Percentiles rank a stretch among this genome's conserved stretches.
phyloP scores from a whole-genome alignment of 1,140 invertebrate genomes.

The Lutraria rhynchaena region DNA sequence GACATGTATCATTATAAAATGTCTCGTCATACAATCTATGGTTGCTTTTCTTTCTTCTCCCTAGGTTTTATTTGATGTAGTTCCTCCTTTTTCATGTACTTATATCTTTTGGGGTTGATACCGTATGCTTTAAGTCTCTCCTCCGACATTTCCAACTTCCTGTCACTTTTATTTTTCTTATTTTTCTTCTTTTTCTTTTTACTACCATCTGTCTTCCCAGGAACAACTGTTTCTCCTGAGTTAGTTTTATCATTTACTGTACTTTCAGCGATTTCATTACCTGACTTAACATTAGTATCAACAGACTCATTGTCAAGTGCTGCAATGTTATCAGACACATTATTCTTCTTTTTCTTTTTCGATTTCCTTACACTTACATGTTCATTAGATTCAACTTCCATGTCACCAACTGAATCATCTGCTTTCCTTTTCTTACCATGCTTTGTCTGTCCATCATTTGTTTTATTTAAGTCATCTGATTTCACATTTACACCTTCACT shows the following conservation, averaged over 20 bases:
- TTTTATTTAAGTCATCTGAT: conserved; percentile 5
- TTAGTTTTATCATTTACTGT: not conserved
- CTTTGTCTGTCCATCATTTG: conserved; percentile 8
- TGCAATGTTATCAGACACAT: not conserved
- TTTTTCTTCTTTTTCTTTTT: conserved; percentile 72
- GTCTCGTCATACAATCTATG: not conserved
- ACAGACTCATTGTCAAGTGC: not conserved
- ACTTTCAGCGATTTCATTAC: not conserved
- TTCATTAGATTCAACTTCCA: conserved; percentile 61
- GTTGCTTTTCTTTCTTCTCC: conserved; percentile 23
- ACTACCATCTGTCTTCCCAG: conserved; percentile 23
- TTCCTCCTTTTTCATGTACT: conserved; percentile 56
- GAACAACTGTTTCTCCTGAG: not conserved
- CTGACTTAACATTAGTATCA: not conserved
- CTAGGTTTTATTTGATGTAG: conserved; percentile 43
- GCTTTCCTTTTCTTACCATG: conserved; percentile 30
- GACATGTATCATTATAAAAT: too few relatives aligned
- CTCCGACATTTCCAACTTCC: conserved; percentile 84
- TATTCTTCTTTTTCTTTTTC: conserved; percentile 60
- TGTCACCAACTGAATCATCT: conserved; percentile 55
- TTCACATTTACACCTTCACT: conserved; percentile 64
- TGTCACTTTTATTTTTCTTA: conserved; percentile 64
- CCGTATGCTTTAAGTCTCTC: conserved; percentile 93
- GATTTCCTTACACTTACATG: conserved; percentile 60
- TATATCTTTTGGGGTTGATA: conserved; percentile 95